A percentile compares a stretch with the other conserved stretches of the same genome.
phyloP scores from a whole-genome alignment of 2,113 vertebrate genomes.

The Heloderma charlesbogerti region DNA sequence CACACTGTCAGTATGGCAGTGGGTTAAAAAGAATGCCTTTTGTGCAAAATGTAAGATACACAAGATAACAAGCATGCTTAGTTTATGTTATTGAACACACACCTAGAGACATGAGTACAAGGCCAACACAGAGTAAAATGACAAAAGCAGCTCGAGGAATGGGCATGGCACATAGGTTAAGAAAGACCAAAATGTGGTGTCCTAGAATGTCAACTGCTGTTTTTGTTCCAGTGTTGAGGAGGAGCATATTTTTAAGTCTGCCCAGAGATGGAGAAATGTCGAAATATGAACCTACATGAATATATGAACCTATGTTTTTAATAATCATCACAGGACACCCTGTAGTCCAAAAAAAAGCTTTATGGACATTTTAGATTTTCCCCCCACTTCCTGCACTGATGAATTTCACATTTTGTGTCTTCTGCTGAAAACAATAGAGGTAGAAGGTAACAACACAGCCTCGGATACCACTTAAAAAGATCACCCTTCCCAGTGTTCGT shows the following conservation, averaged over 20 bases:
- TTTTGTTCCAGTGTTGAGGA: not conserved
- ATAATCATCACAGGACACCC: not conserved
- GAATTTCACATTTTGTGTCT: no score
- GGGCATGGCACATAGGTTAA: not conserved
- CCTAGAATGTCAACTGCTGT: not conserved
- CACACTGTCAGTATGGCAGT: not conserved
- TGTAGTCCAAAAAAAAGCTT: not conserved
- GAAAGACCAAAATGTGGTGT: not conserved
- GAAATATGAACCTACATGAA: not conserved
- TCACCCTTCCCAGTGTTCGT: not conserved
- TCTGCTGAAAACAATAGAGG: not conserved
- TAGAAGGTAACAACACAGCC: not conserved
- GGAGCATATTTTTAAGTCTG: not conserved
- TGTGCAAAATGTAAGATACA: not conserved
- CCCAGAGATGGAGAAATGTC: not conserved
- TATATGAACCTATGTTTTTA: not conserved
- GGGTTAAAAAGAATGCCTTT: not conserved
- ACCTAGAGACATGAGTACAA: not conserved
- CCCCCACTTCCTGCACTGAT: not conserved
- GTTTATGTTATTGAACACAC: not conserved
- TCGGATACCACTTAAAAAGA: not conserved
- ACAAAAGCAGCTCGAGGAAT: not conserved
- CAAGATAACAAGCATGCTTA: not conserved
- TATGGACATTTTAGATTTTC: not conserved
- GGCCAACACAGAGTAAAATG: not conserved